Conservation (phyloP, 35 echinoderm and acorn worm genomes). For the Apostichopus japonicus region DNA sequence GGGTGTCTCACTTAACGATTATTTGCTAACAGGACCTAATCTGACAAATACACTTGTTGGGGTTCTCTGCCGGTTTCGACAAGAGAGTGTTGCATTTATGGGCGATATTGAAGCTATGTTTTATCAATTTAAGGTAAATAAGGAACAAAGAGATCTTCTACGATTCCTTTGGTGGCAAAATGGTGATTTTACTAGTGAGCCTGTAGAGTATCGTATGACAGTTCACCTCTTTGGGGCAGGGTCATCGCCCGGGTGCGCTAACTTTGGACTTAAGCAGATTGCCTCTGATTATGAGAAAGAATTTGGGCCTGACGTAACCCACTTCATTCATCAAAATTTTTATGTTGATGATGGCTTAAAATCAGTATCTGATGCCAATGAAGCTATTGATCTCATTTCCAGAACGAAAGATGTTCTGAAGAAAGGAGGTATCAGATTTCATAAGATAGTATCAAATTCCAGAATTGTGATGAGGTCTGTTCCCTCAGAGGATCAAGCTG, state of each 20-base stretch:
- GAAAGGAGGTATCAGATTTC: constrained; percentile 37
- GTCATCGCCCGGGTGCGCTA: no score
- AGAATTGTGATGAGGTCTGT: not conserved
- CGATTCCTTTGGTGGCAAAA: no score
- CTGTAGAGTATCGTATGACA: no score
- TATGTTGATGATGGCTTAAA: constrained; percentile 57
- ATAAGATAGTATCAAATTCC: no score
- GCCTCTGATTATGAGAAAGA: no score
- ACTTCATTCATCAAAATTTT: no score
- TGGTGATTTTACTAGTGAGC: no score
- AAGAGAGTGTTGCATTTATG: not conserved
- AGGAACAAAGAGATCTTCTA: no score
- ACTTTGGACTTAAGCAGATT: no score
- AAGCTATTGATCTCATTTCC: constrained; percentile 35
- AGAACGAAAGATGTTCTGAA: constrained; percentile 34
- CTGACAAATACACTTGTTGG: constrained; percentile 49
- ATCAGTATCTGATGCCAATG: constrained; percentile 33
- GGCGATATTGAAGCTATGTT: not conserved
- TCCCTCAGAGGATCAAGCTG: constrained; percentile 28
- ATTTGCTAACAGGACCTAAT: constrained; percentile 27
- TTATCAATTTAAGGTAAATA: not conserved
- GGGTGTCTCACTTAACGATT: constrained; percentile 63
- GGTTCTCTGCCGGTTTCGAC: not conserved
- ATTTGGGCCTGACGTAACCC: no score
- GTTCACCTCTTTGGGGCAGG: no score